Conservation (phyloP, 2,888 invertebrate genomes). For the Anticlea derivata region DNA sequence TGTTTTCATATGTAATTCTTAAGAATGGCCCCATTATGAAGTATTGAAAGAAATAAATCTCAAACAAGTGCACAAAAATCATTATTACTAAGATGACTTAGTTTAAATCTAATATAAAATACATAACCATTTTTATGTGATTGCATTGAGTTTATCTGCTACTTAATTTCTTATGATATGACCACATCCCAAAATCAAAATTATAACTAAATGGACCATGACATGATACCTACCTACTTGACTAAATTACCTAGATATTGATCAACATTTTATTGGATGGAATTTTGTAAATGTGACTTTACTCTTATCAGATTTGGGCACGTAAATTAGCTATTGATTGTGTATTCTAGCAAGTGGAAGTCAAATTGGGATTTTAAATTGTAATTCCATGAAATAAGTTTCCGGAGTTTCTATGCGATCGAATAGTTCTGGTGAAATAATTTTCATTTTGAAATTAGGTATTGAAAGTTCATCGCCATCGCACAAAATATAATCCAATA, state of each 20-base stretch:
- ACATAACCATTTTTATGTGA: conserved; percentile 26
- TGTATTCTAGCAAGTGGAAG: conserved; percentile 59
- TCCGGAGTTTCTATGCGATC: conserved; percentile 27
- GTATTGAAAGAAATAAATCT: conserved; percentile 53
- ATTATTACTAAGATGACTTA: conserved; percentile 47
- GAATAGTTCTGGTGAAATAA: conserved; percentile 23
- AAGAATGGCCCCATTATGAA: conserved; percentile 53
- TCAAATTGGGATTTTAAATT: conserved; percentile 46
- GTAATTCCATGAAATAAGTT: conserved; percentile 16
- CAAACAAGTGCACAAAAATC: conserved; percentile 69
- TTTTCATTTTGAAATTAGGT: conserved; percentile 19
- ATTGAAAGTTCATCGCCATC: conserved; percentile 32
- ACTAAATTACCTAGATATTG: conserved; percentile 60
- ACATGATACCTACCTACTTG: conserved; percentile 55
- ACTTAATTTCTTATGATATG: conserved; percentile 16
- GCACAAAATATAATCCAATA: conserved; percentile 48
- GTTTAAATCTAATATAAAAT: conserved; percentile 25
- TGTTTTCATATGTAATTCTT: conserved; percentile 49
- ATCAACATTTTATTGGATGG: conserved; percentile 78
- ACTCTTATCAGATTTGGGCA: conserved; percentile 62
- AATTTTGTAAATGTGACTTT: conserved; percentile 62
- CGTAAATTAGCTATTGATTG: conserved; percentile 55
- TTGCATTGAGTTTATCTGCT: conserved; percentile 14
- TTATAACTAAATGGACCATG: conserved; percentile 69
- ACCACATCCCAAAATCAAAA: conserved; percentile 48